These are phyloP conservation scores for Neotoxoptera formosana DNA, from an alignment of 1,140 invertebrate species.

Conservation along the genomic window DNA sequence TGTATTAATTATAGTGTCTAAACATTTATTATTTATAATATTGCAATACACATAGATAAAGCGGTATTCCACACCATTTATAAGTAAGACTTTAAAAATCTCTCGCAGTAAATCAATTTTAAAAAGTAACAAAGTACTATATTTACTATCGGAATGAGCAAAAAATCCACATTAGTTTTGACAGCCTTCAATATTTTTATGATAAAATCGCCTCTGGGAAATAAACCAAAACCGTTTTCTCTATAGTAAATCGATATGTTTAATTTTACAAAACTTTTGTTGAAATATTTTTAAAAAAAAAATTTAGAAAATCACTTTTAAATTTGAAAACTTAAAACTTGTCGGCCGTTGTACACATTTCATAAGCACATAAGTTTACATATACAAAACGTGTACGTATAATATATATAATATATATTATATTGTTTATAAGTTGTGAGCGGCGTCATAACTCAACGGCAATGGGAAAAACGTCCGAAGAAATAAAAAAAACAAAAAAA, in stretches of 20 bases:
- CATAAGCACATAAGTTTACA: background rate
- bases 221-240: background rate
- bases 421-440: background rate
- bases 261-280: background rate
- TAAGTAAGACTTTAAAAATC: too few species aligned
- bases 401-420: background rate
- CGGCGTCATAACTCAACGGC: background rate
- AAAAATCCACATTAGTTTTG: background rate
- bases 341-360: background rate
- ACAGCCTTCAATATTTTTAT: background rate
- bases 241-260: background rate
- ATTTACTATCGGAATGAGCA: background rate
- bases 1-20: background rate
- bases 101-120: background rate
- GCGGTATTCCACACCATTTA: background rate
- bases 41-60: background rate
- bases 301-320: background rate
- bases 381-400: background rate
- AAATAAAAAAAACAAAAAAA: background rate
- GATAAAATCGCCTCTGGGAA: background rate
- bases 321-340: slow-evolving; percentile 28
- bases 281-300: background rate
- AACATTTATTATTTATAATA: background rate
- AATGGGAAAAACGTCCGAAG: background rate
- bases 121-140: background rate